Base-by-base conservation (phyloP, 2,797 vertebrate genomes). In the Lepilemur septentrionalis region DNA sequence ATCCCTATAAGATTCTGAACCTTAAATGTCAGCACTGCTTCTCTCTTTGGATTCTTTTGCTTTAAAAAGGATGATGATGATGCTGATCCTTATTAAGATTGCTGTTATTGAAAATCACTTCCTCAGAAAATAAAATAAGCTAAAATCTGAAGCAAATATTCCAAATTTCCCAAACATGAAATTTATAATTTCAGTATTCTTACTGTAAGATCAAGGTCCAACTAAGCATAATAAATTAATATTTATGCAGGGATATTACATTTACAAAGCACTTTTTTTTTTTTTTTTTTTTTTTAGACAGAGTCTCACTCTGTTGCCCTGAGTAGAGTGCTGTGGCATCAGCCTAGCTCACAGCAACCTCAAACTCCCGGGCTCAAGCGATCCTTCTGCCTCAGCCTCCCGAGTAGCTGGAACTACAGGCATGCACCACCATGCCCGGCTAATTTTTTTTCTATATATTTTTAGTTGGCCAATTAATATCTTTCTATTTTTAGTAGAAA, bases 71-170 rank as follows among this genome's bases (percentile, higher is more conserved):
- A 92, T 89, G 73, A 55, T 61, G 23, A 59, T 61, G 7, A 38
- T 38, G n/a, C 57, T 82, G 41, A 61, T 30, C 28, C 2, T 79
- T 72, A 48, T 46, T 85, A 84, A 82, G 79, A 84, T 18, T 6
- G 2, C 22, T 93, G 41, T 15, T 97, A 78, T 9, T 79, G 30
- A 95, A 94, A 83, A 70, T 94, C 41, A 63, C 30, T 46, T 82
- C n/a, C 50, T 82, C 63, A 84, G 22, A 79, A 80, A 93, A 78
- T 48, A 79, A 80, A 93, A 95, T 48, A n/a, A 73, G 13, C 32
- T 92, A 52, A 84, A 85, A 84, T 48, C 32, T 69, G 52, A 93
- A 93, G 32, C 43, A 95, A 97, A 88, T 67, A 83, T 75, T 80
- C 28, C 70, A 89, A 9, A 8, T 88, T 96, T 94, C 67, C 46